These are phyloP conservation scores for Eilema sororculum DNA, from an alignment of 2,888 invertebrate genomes.

Conservation along the genomic window DNA sequence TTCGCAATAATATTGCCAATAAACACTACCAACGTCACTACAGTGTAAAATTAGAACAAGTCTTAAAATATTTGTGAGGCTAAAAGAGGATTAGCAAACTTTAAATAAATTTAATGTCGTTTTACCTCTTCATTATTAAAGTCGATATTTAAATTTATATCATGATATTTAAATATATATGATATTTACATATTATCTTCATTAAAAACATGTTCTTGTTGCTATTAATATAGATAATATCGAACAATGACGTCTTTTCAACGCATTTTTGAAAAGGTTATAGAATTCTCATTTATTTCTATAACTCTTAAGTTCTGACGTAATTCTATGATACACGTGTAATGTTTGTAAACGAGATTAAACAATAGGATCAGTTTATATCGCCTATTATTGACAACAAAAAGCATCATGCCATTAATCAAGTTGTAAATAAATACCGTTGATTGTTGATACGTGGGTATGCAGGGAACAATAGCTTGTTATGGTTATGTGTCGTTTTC, in stretches of 20 bases:
- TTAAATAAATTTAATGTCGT: background rate
- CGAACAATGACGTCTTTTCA: conserved; percentile 27
- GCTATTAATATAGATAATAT: conserved; percentile 23
- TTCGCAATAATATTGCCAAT: background rate
- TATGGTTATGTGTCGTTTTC: conserved; percentile 73
- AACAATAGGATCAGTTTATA: conserved; percentile 39
- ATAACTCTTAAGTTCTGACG: conserved; percentile 31
- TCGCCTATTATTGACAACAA: conserved; percentile 28
- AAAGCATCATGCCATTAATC: conserved; percentile 37
- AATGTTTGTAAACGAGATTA: conserved; percentile 37
- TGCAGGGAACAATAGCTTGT: conserved; percentile 74
- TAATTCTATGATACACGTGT: conserved; percentile 20
- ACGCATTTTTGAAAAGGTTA: conserved; percentile 31
- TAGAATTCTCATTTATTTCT: conserved; percentile 35
- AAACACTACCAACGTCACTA: background rate
- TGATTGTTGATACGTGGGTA: conserved; percentile 55
- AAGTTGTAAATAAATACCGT: conserved; percentile 47
- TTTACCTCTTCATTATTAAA: background rate
- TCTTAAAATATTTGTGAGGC: background rate
- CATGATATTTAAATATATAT: conserved; percentile 4
- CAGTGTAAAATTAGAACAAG: background rate
- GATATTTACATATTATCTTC: conserved; percentile 7
- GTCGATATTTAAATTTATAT: background rate
- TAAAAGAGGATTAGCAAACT: background rate
- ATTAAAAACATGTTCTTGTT: conserved; percentile 11